phyloP scores from a whole-genome alignment of 2,113 vertebrate genomes.

The Toxotes chatareus region DNA sequence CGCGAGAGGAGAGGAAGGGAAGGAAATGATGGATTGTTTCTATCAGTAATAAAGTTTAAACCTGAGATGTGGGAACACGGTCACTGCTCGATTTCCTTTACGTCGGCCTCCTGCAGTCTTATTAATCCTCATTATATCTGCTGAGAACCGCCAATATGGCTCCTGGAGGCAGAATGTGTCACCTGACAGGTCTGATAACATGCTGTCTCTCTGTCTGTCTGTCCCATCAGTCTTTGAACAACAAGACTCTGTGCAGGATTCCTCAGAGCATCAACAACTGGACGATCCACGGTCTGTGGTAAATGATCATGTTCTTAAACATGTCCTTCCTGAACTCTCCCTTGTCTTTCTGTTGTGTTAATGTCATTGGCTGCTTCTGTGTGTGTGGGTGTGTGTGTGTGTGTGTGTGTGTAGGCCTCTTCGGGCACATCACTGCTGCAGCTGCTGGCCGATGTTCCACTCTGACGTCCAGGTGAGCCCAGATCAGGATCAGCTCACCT shows the following conservation, averaged over 20 bases:
- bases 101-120: no score
- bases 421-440: slow-evolving; percentile 47
- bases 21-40: no score
- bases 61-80: no score
- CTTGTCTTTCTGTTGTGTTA: no score
- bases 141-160: not conserved
- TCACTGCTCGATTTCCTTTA: no score
- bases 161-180: not conserved
- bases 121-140: no score
- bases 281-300: slow-evolving; percentile 86
- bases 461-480: slow-evolving; percentile 81
- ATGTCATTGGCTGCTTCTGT: not conserved
- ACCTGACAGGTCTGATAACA: not conserved
- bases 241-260: slow-evolving; percentile 66
- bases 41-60: no score
- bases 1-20: no score
- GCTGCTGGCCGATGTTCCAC: slow-evolving; percentile 80
- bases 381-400: not conserved
- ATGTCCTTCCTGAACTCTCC: not conserved
- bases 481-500: not conserved
- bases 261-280: slow-evolving; percentile 72
- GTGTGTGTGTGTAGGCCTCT: slow-evolving; percentile 68
- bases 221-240: slow-evolving; percentile 57
- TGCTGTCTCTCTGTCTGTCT: not conserved
- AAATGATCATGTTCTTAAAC: not conserved